These are phyloP conservation scores for Tromatobia lineatoria DNA, from an alignment of 2,888 invertebrate species.

Conservation along the genomic window DNA sequence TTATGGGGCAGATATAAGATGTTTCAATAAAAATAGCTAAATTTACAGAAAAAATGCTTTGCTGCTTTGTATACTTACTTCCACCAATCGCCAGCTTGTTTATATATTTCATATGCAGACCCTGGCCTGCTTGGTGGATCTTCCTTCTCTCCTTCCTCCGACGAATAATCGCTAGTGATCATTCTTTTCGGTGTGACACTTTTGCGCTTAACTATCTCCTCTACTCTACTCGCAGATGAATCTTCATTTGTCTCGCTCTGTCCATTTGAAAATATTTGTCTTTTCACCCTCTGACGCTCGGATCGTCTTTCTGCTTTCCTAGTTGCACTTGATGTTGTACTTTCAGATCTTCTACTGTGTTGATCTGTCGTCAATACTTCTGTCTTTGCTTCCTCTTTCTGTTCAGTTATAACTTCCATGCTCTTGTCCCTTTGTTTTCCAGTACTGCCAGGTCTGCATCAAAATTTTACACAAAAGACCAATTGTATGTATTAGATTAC, in stretches of 20 bases:
- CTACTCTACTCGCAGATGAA: conserved; percentile 69
- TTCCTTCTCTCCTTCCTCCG: conserved; percentile 87
- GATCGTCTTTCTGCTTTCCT: conserved; percentile 80
- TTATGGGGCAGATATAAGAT: too few species aligned
- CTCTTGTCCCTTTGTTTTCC: conserved; percentile 74
- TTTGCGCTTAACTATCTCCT: conserved; percentile 83
- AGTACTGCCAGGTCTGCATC: conserved; percentile 73
- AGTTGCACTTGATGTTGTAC: conserved; percentile 58
- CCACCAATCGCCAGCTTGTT: conserved; percentile 93
- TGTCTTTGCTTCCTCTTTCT: conserved; percentile 71
- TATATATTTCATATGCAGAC: conserved; percentile 91
- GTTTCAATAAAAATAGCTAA: too few species aligned
- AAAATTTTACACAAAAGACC: too few species aligned
- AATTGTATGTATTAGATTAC: too few species aligned
- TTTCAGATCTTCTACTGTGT: conserved; percentile 72
- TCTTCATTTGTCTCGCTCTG: conserved; percentile 79
- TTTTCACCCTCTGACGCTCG: conserved; percentile 80
- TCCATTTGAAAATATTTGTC: conserved; percentile 79
- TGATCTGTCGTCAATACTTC: conserved; percentile 66
- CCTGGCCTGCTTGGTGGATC: conserved; percentile 86
- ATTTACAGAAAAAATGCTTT: too few species aligned
- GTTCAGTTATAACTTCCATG: conserved; percentile 78
- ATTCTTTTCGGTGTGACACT: conserved; percentile 78
- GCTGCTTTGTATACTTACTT: conserved; percentile 88
- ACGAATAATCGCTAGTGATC: conserved; percentile 88